A percentile compares a stretch with the other conserved stretches of the same genome.
phyloP scores from a whole-genome alignment of 2,797 vertebrate genomes.

The Gymnoscopelus microlampas region DNA sequence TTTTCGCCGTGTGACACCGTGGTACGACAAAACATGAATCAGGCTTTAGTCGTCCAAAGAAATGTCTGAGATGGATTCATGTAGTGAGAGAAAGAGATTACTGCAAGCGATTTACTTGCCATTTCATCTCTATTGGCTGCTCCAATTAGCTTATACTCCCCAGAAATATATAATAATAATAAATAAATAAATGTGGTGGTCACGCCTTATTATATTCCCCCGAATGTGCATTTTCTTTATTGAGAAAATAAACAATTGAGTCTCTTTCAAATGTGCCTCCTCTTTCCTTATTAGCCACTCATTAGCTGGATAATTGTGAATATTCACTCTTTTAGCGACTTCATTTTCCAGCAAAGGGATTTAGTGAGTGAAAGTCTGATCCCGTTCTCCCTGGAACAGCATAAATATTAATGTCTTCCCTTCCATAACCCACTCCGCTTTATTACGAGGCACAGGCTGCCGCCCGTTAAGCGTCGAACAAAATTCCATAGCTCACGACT shows the following conservation, averaged over 20 bases:
- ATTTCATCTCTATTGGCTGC: slow-evolving; percentile 44
- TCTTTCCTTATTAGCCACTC: slow-evolving; percentile 48
- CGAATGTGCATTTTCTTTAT: slow-evolving; percentile 10
- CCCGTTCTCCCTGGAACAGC: slow-evolving; percentile 38
- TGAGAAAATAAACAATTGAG: slow-evolving; percentile 39
- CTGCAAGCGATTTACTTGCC: slow-evolving; percentile 47
- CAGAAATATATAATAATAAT: not conserved
- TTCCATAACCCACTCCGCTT: slow-evolving; percentile 54
- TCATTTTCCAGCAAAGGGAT: slow-evolving; percentile 60
- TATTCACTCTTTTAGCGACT: slow-evolving; percentile 40
- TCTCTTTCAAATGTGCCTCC: slow-evolving; percentile 45
- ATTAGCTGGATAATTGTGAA: slow-evolving; percentile 53
- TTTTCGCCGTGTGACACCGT: too few relatives aligned
- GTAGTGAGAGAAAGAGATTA: slow-evolving; percentile 40
- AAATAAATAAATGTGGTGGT: slow-evolving; percentile 5
- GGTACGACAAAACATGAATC: too few relatives aligned
- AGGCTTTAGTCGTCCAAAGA: not conserved
- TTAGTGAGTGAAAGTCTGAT: slow-evolving; percentile 57
- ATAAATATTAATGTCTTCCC: slow-evolving; percentile 63
- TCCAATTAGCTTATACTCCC: slow-evolving; percentile 10
- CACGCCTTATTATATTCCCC: slow-evolving; percentile 39
- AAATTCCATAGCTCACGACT: slow-evolving; percentile 39
- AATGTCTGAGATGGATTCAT: slow-evolving; percentile 41
- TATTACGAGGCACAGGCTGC: slow-evolving; percentile 43
- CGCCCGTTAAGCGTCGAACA: slow-evolving; percentile 49